phyloP scores from a whole-genome alignment of 1,140 invertebrate genomes.

The Sarcophaga peregrina region DNA sequence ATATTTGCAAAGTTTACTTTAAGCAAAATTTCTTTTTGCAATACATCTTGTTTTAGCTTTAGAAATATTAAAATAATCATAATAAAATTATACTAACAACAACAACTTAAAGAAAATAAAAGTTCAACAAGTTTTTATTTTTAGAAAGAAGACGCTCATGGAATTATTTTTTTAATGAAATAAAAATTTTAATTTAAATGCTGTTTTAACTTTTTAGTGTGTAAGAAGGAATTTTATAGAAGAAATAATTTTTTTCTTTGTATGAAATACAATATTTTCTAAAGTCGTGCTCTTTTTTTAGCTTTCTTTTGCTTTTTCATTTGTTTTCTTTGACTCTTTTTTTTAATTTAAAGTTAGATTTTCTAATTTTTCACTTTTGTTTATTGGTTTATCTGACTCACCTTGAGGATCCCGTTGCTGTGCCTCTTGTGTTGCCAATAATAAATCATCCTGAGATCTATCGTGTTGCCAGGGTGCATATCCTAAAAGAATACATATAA shows the following conservation, averaged over 20 bases:
- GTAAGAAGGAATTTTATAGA: background rate
- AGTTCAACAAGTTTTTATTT: no score
- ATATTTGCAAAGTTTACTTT: no score
- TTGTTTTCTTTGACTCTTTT: constrained; percentile 42
- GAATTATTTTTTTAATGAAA: background rate
- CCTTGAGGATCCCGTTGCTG: constrained; percentile 82
- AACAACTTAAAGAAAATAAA: no score
- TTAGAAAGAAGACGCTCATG: background rate
- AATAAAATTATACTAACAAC: no score
- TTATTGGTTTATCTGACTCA: constrained; percentile 68
- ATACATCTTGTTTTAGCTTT: no score
- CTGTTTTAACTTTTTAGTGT: background rate
- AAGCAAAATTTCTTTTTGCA: no score
- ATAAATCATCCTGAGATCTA: constrained; percentile 78
- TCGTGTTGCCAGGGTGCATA: constrained; percentile 76
- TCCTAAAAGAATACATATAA: constrained; percentile 63
- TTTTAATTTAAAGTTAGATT: constrained; percentile 6
- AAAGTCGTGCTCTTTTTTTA: constrained; percentile 48
- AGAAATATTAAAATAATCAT: no score
- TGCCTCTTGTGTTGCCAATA: constrained; percentile 78
- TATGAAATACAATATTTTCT: constrained; percentile 32
- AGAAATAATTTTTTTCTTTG: constrained; percentile 20
- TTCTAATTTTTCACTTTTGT: constrained; percentile 2
- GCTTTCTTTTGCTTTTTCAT: constrained; percentile 49
- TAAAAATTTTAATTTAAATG: no score